A percentile compares a stretch with the other conserved stretches of the same genome.
phyloP scores from a whole-genome alignment of 2,797 vertebrate genomes.

The Salmo trutta region DNA sequence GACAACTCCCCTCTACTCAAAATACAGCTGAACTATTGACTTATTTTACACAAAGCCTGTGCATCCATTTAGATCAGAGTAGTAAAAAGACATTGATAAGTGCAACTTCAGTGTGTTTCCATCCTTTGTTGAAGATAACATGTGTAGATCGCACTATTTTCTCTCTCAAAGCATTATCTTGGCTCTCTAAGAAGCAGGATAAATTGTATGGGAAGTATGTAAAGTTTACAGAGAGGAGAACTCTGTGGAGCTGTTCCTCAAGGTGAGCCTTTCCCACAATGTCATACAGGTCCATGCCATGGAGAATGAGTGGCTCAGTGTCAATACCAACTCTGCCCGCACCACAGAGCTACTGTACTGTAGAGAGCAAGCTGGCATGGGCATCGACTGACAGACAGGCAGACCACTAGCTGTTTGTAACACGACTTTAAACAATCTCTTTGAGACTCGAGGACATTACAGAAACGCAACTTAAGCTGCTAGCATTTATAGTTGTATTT shows the following conservation, averaged over 20 bases:
- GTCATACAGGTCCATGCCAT: not conserved
- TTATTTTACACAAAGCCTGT: not conserved
- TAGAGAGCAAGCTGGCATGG: not conserved
- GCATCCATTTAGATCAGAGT: not conserved
- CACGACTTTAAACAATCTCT: not conserved
- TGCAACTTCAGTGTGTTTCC: too few relatives aligned
- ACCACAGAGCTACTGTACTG: not conserved
- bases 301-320: not conserved
- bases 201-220: not conserved
- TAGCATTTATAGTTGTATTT: too few relatives aligned
- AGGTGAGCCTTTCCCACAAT: not conserved
- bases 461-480: too few relatives aligned
- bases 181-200: not conserved
- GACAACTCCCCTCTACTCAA: not conserved
- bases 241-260: too few relatives aligned
- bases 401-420: not conserved
- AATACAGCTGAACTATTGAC: not conserved
- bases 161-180: not conserved
- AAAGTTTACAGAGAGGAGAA: not conserved
- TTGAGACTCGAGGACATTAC: not conserved
- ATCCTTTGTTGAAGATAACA: too few relatives aligned
- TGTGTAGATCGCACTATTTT: not conserved
- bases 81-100: too few relatives aligned
- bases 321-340: not conserved
- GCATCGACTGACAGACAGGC: not conserved